Percentiles rank a stretch among this genome's conserved stretches.
Evolutionary conservation across 2,113 vertebrate genomes (phyloP).

Genomic region (Zosterops hypoxanthus): DNA sequence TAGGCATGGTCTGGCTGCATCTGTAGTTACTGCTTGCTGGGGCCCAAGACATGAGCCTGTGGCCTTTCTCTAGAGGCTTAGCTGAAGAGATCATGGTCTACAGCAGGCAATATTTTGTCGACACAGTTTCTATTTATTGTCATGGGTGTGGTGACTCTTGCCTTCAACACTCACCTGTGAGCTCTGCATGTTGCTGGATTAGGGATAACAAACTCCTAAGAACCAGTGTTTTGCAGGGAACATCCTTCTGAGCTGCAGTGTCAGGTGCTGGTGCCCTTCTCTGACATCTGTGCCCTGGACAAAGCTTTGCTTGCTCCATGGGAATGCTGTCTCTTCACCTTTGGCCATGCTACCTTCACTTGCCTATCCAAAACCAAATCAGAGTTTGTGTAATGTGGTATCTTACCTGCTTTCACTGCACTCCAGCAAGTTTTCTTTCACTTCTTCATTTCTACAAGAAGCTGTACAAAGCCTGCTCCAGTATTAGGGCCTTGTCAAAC

Average conservation of each 20-base stretch:
- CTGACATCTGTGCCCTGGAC: neutral
- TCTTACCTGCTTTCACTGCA: neutral
- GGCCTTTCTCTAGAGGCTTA: neutral
- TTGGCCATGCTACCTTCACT: neutral
- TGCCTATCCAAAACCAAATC: neutral
- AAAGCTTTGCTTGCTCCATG: neutral
- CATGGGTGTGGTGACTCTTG: neutral
- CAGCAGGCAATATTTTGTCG: neutral
- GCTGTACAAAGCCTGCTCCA: neutral
- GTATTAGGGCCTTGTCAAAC: neutral
- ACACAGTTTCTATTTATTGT: neutral
- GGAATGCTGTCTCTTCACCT: neutral
- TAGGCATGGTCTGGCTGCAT: neutral
- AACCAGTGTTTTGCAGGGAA: rapidly evolving
- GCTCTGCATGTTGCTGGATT: neutral
- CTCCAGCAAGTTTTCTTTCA: neutral
- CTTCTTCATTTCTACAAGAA: neutral
- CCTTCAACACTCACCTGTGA: neutral
- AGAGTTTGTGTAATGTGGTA: neutral
- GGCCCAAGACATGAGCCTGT: neutral
- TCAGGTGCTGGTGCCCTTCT: neutral
- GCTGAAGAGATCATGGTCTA: neutral
- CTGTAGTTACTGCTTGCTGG: neutral
- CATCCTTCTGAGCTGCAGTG: neutral
- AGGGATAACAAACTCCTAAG: neutral